Percentiles rank a stretch among this genome's conserved stretches.
These are phyloP conservation scores for Pycnonotus jocosus DNA, from an alignment of 2,113 vertebrate species.

Conservation along the genomic window DNA sequence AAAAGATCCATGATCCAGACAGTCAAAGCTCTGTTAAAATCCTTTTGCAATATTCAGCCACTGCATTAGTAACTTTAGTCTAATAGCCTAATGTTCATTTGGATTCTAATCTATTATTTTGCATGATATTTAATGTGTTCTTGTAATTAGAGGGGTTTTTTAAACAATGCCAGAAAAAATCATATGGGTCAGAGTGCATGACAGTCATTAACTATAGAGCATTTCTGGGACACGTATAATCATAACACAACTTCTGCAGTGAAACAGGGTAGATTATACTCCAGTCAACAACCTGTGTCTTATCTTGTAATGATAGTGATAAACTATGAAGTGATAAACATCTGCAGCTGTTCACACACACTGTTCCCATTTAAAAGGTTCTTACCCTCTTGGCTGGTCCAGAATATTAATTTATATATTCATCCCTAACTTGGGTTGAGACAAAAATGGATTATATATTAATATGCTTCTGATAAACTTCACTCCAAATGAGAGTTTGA, in stretches of 20 bases:
- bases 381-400: background rate
- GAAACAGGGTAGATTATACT: background rate
- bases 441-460: background rate
- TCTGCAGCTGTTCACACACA: constrained; percentile 30
- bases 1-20: constrained; percentile 39
- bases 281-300: background rate
- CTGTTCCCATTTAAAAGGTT: background rate
- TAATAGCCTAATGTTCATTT: constrained; percentile 41
- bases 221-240: constrained; percentile 2
- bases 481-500: background rate
- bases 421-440: background rate
- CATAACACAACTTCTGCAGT: background rate
- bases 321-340: constrained; percentile 8
- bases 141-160: constrained; percentile 50
- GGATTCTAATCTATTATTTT: constrained; percentile 3
- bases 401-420: constrained; percentile 18
- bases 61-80: constrained; percentile 33
- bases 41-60: constrained; percentile 22
- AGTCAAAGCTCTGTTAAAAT: constrained; percentile 57
- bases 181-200: background rate
- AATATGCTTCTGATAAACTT: background rate
- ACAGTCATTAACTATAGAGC: constrained; percentile 19
- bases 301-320: background rate
- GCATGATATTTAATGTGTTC: background rate
- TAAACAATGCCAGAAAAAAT: background rate